Base-by-base conservation (phyloP, 2,888 invertebrate species). In the Drosophila tripunctata region DNA sequence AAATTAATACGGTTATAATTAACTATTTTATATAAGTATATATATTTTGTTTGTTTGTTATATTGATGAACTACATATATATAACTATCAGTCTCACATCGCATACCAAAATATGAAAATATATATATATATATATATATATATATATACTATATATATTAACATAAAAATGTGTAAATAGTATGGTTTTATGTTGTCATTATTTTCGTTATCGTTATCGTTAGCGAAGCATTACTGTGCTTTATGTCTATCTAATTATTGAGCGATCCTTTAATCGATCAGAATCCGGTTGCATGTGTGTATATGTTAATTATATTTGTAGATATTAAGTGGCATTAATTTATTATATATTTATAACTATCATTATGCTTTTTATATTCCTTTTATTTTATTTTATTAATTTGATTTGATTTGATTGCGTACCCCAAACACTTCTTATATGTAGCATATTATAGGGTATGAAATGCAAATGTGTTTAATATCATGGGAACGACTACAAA, bases 1-100 rank as follows among this genome's bases (percentile, higher is more conserved):
- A 60, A 73, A 65, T 52, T 48, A 63, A 55, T n/a, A 63, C 17
- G 36, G 17, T 52, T 55, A 12, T 66, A 62, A 55, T 52, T 77
- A 54, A 55, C 40, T 27, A 51, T 58, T n/a, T n/a, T 74, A 57
- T 57, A 41, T 35, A 52, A 40, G 47, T 67, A 56, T 35, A 44
- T 60, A 22, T 30, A 3, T 41, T 12, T 33, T 40, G 52, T 45
- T 45, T 48, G 27, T 40, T 12, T 35, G 24, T 10, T 56, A 22
- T 52, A 50, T 52, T 67, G 81, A 70, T 78, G 79, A 78, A 70
- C 79, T 83, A 87, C 69, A 75, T 78, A 78, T 73, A 88, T 89
- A 89, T 78, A 87, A 84, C 88, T 89, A 89, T 89, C 89, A 89
- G 89, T 89, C 89, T 89, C 89, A 89, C 90, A 75, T 89, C 73